Conservation (phyloP, 2,113 vertebrate species). For the Cariama cristata region DNA sequence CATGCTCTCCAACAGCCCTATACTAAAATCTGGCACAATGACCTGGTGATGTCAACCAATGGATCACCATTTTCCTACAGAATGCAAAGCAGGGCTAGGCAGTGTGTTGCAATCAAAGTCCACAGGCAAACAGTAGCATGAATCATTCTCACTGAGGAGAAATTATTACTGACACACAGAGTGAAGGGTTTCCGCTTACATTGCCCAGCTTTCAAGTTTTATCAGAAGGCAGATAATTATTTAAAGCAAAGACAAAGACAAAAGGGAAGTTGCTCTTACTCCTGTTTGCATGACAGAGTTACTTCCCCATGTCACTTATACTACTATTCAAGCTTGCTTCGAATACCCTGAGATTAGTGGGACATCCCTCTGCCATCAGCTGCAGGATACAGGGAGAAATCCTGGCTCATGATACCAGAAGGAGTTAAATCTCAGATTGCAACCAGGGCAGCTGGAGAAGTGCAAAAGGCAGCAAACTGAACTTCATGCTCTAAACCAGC, state of each 20-base stretch:
- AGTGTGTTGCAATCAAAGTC: background rate
- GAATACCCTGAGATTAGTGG: background rate
- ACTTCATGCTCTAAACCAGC: constrained; percentile 50
- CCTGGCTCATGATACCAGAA: background rate
- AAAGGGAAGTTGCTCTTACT: background rate
- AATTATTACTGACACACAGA: background rate
- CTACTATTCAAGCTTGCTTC: background rate
- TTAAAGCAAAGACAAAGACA: background rate
- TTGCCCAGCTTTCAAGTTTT: background rate
- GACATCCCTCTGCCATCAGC: background rate
- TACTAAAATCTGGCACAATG: background rate
- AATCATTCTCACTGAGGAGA: background rate
- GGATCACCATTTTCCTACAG: background rate
- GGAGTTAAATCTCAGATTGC: constrained; percentile 46
- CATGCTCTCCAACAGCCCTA: background rate
- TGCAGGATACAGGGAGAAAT: background rate
- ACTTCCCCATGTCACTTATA: accelerated
- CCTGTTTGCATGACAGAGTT: background rate
- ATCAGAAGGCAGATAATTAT: background rate
- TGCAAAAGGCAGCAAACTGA: constrained; percentile 53
- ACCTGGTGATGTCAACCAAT: background rate
- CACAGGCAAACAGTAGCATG: background rate
- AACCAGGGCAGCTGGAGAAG: constrained; percentile 52
- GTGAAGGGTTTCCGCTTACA: background rate
- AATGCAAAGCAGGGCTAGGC: background rate